A percentile compares a stretch with the other conserved stretches of the same genome.
Evolutionary conservation across 2,888 invertebrate species (phyloP).

Genomic region (Ophion ventricosus): DNA sequence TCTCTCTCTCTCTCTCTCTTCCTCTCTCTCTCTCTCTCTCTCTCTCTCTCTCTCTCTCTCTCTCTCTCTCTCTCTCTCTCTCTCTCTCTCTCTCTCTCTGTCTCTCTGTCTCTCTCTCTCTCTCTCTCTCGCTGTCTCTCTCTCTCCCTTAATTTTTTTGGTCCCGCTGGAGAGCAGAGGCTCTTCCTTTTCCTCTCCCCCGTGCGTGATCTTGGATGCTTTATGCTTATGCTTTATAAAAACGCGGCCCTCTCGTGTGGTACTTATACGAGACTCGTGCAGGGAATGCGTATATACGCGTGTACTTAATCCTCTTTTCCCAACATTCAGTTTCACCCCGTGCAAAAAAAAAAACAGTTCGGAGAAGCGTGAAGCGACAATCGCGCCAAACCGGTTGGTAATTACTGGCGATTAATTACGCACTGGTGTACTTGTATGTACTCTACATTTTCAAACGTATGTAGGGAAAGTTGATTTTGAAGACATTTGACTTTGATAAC

Average conservation of each 20-base stretch:
- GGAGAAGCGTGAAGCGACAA: conserved; percentile 65
- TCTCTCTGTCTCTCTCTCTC: conserved; percentile 51
- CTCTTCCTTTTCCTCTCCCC: conserved; percentile 61
- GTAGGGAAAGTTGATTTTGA: no score
- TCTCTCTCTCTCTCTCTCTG: conserved; percentile 55
- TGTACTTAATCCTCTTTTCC: conserved; percentile 32
- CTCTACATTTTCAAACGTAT: conserved; percentile 4
- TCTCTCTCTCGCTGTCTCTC: conserved; percentile 24
- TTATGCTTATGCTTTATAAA: conserved; percentile 75
- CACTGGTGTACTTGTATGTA: conserved; percentile 41
- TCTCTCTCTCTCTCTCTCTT: conserved; percentile 11
- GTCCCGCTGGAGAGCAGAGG: conserved; percentile 48
- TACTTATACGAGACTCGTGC: conserved; percentile 32
- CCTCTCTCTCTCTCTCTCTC: conserved; percentile 38
- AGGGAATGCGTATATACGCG: conserved; percentile 10
- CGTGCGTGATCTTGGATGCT: conserved; percentile 65
- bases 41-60: conserved; percentile 54
- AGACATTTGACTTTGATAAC: background rate
- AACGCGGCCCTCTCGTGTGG: conserved; percentile 46
- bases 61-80: conserved; percentile 47
- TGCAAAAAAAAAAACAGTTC: conserved; percentile 43
- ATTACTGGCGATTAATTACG: conserved; percentile 66
- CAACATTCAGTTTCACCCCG: conserved; percentile 21
- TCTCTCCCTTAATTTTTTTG: conserved; percentile 8
- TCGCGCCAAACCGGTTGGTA: conserved; percentile 63